Evolutionary conservation across 2,797 vertebrate species (phyloP).

Genomic region (Malurus leucopterus): DNA sequence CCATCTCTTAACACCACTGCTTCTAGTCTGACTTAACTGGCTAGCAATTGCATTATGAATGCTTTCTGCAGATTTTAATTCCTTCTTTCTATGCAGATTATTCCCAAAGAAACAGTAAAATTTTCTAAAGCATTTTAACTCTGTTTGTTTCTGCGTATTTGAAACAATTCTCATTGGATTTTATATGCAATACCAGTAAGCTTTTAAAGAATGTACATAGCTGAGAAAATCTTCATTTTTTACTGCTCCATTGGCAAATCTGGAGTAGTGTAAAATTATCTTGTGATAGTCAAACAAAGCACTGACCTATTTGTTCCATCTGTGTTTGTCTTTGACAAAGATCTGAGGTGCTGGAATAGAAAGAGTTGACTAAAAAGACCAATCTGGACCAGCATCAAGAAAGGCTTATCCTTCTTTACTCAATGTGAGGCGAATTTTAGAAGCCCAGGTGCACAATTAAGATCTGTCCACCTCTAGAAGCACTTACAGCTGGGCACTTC

Average conservation of each 20-base stretch:
- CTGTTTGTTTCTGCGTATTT: slow-evolving; percentile 3
- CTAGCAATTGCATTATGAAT: neutral
- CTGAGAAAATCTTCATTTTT: neutral
- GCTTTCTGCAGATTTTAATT: neutral
- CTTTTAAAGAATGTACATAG: neutral
- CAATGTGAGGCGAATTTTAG: neutral
- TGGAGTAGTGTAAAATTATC: neutral
- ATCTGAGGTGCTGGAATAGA: neutral
- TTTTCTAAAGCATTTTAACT: neutral
- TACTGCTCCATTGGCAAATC: neutral
- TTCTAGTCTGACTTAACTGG: neutral
- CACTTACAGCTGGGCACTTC: neutral
- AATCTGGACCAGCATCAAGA: neutral
- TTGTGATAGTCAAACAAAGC: neutral
- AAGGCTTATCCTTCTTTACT: neutral
- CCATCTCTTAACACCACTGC: neutral
- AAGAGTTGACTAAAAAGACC: neutral
- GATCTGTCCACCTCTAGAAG: neutral
- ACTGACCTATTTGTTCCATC: neutral
- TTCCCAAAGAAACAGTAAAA: slow-evolving; percentile 2
- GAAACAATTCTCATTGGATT: neutral
- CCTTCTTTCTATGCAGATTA: slow-evolving; percentile 1
- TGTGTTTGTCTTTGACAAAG: neutral
- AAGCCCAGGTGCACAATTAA: neutral
- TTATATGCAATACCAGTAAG: neutral